These are phyloP conservation scores for Carduelis carduelis DNA, from an alignment of 2,797 vertebrate species.

Conservation along the genomic window DNA sequence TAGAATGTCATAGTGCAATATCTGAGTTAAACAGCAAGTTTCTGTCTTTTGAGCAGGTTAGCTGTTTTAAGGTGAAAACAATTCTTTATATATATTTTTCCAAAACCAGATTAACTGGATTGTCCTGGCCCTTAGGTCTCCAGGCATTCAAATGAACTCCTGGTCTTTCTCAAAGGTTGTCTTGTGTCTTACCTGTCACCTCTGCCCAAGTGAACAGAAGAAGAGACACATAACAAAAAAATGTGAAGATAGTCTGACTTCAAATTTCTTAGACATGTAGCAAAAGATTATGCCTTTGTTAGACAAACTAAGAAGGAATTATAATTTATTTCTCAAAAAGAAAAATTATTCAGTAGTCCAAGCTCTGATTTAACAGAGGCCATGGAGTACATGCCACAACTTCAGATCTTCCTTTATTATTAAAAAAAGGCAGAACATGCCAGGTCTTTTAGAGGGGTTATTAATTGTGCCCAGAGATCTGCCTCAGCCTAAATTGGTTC, in stretches of 20 bases:
- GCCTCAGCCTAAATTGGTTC: neutral
- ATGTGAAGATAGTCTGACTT: neutral
- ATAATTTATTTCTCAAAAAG: neutral
- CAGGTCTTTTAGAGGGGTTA: neutral
- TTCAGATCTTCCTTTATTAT: neutral
- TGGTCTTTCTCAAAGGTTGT: neutral
- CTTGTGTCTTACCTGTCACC: neutral
- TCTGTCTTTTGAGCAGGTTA: neutral
- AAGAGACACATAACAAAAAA: neutral
- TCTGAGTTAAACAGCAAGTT: neutral
- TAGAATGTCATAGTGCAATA: neutral
- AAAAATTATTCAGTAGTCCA: neutral
- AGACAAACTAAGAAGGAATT: neutral
- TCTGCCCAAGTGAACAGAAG: neutral
- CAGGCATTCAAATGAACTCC: neutral
- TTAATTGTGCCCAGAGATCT: neutral
- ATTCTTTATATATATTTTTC: neutral
- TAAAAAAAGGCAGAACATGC: neutral
- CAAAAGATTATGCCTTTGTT: neutral
- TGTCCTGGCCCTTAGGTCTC: neutral
- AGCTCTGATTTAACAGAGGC: neutral
- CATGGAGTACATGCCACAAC: accelerated
- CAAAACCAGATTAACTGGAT: neutral
- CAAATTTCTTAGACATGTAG: neutral
- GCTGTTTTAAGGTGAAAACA: neutral